Base-by-base conservation (phyloP, 1,140 invertebrate genomes). In the Microplitis demolitor region DNA sequence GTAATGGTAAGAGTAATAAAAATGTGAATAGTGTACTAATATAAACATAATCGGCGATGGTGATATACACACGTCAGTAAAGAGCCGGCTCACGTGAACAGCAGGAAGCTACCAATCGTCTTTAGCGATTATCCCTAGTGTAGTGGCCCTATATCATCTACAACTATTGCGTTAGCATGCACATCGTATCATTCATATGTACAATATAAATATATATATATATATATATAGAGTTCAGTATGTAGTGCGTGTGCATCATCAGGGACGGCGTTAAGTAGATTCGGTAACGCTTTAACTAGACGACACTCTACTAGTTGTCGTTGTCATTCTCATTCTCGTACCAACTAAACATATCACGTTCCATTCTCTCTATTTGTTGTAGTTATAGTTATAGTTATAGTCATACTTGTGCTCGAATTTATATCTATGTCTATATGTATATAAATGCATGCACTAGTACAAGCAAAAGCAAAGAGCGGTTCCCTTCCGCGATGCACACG, bases 91-190 rank as follows among this genome's bases (percentile, higher is more conserved):
- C 84, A 86, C 84, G 83, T 85, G 84, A 84, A 81, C 80, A 81
- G 84, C 86, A 87, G 86, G 86, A 87, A 87, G 83, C 83, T 79
- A 80, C 82, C 86, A 87, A 87, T 87, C 86, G 85, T 86, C 85
- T 87, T 86, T 80, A 73, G 74, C 84, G 84, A 85, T 87, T 86
- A 86, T 86, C 82, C 83, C 81, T 74, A 76, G 39, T 45, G 39
- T 45, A 45, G 79, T 80, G 74, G 69, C 74, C 69, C 66, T 78
- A 77, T 79, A 68, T 72, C 14, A 51, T 14, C 63, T 70, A 54
- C 33, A 9, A 60, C 37, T 51, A 71, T 62, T 58, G 66, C 64
- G 69, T 72, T 72, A 53, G 35, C 67, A 35, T 66, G 63, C 66
- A 69, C 58, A 68, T 63, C 71, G 64, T 58, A 37, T 35, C 61